phyloP scores from a whole-genome alignment of 2,113 vertebrate species.

The Tachuris rubrigastra region DNA sequence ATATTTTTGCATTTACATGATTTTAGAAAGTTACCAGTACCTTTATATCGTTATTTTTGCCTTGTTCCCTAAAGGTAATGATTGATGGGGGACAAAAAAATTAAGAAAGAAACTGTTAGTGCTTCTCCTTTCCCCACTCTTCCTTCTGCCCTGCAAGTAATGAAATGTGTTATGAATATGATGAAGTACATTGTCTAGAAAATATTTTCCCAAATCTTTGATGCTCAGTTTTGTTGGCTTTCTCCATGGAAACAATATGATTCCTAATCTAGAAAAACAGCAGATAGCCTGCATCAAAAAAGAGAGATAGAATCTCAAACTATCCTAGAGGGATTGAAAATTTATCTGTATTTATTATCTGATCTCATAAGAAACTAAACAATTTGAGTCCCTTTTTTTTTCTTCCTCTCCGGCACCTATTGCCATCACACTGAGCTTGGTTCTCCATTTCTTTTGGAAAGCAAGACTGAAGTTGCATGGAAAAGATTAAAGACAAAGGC shows the following conservation, averaged over 20 bases:
- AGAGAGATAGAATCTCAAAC: not conserved
- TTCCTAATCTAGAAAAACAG: not conserved
- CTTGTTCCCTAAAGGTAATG: not conserved
- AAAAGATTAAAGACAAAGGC: not conserved
- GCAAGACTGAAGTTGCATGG: not conserved
- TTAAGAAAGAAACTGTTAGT: not conserved
- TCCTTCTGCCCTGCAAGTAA: not conserved
- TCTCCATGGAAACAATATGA: not conserved
- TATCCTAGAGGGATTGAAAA: not conserved
- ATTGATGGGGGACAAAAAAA: not conserved
- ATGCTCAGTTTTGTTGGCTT: not conserved
- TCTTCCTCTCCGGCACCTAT: not conserved
- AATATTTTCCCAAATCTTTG: not conserved
- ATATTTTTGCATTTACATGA: not conserved
- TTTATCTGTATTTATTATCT: conserved; percentile 11
- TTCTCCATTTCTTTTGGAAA: not conserved
- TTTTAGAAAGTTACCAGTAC: not conserved
- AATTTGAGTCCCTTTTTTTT: not conserved
- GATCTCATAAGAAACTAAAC: not conserved
- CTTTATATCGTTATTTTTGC: not conserved
- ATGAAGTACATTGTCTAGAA: not conserved
- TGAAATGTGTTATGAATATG: not conserved
- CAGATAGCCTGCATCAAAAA: not conserved
- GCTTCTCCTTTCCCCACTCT: not conserved
- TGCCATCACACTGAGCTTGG: not conserved